A percentile compares a stretch with the other conserved stretches of the same genome.
Evolutionary conservation across 2,797 vertebrate genomes (phyloP).

Genomic region (Salarias fasciatus): DNA sequence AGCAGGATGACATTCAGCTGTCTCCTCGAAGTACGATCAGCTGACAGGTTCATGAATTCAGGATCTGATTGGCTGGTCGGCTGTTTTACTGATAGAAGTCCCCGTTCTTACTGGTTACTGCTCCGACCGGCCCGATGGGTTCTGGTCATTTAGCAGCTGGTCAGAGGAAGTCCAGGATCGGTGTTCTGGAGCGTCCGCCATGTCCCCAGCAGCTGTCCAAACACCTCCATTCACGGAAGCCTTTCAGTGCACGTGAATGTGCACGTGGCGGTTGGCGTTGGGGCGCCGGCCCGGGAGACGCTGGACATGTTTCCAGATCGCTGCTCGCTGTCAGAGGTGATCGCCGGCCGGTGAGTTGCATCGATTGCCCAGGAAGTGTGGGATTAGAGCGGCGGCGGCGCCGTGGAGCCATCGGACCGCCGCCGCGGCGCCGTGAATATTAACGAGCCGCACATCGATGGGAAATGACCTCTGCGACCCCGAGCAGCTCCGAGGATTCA

Average conservation of each 20-base stretch:
- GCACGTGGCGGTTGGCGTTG: constrained; percentile 13
- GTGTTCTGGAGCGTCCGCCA: no score
- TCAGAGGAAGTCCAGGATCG: no score
- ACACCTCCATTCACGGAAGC: neutral
- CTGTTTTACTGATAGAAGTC: no score
- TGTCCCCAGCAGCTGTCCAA: neutral
- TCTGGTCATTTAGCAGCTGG: no score
- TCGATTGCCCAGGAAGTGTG: constrained; percentile 30
- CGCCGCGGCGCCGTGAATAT: constrained; percentile 40
- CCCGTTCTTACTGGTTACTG: no score
- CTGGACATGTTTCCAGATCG: constrained; percentile 9
- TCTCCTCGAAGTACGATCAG: no score
- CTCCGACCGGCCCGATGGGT: no score
- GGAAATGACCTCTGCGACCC: constrained; percentile 26
- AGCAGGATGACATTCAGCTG: no score
- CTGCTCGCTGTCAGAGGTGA: constrained; percentile 26
- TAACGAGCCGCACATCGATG: constrained; percentile 57
- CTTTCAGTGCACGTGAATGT: constrained; percentile 6
- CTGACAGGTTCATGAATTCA: no score
- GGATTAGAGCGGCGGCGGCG: constrained; percentile 14
- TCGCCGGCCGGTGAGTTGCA: constrained; percentile 35
- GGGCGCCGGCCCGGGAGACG: constrained; percentile 9
- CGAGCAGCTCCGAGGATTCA: constrained; percentile 7
- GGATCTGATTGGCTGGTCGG: no score
- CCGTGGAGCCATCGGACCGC: constrained; percentile 8